These are phyloP conservation scores for Sarcophilus harrisii DNA, from an alignment of 2,797 vertebrate genomes.

Conservation along the genomic window DNA sequence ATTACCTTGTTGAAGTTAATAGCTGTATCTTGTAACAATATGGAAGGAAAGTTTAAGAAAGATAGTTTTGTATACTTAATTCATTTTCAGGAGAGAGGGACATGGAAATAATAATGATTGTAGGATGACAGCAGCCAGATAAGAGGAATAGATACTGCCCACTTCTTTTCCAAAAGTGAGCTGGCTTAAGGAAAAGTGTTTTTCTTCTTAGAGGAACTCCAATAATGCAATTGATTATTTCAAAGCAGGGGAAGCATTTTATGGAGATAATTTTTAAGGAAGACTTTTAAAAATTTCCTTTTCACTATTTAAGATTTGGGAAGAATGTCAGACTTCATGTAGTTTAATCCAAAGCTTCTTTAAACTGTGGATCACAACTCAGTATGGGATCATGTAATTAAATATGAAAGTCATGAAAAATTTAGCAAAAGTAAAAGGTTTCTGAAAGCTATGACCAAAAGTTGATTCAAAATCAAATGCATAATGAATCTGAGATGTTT, in stretches of 20 bases:
- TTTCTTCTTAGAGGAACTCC: neutral
- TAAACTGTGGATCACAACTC: too few relatives aligned
- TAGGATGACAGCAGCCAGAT: neutral
- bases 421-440: too few relatives aligned
- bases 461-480: too few relatives aligned
- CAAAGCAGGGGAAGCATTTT: neutral
- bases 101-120: neutral
- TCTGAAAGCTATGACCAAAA: too few relatives aligned
- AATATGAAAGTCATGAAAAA: too few relatives aligned
- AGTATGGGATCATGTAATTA: too few relatives aligned
- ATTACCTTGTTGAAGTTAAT: neutral
- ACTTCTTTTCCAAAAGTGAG: neutral
- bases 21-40: neutral
- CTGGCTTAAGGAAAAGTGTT: neutral
- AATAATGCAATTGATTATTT: neutral
- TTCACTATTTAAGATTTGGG: neutral
- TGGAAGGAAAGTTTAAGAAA: neutral
- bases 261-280: neutral
- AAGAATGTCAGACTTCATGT: neutral
- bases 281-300: neutral
- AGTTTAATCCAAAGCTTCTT: too few relatives aligned
- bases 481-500: too few relatives aligned
- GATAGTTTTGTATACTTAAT: neutral
- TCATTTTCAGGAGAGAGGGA: too few relatives aligned
- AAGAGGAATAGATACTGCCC: neutral